These are phyloP conservation scores for Hippocampus barbouri DNA, from an alignment of 2,113 vertebrate genomes.

Conservation along the genomic window DNA sequence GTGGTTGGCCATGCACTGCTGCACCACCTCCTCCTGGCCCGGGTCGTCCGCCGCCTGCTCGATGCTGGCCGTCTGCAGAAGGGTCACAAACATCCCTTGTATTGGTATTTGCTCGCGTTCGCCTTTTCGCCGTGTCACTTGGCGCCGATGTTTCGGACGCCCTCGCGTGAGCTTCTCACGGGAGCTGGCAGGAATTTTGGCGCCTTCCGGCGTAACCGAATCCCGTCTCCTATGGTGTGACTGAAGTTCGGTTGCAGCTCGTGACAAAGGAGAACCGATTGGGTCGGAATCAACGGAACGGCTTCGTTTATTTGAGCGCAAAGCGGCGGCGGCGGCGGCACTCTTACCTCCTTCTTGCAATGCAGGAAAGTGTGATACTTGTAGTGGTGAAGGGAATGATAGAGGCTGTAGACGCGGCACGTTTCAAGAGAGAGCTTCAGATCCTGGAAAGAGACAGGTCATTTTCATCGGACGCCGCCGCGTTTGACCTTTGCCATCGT, in stretches of 20 bases:
- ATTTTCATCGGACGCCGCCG: no score
- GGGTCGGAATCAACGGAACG: neutral
- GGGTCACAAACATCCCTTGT: no score
- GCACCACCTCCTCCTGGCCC: conserved; percentile 89
- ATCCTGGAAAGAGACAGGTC: conserved; percentile 63
- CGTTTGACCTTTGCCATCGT: no score
- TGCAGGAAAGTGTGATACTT: conserved; percentile 90
- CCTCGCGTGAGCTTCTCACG: no score
- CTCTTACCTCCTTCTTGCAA: conserved; percentile 85
- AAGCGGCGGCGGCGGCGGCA: neutral
- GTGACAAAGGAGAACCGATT: neutral
- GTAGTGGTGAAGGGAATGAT: conserved; percentile 90
- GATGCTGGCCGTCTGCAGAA: conserved; percentile 79
- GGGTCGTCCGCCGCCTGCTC: conserved; percentile 83
- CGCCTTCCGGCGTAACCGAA: no score
- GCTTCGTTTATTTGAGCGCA: neutral
- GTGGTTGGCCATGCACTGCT: conserved; percentile 91
- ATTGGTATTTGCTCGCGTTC: no score
- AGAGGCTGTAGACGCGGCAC: conserved; percentile 81
- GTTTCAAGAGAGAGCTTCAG: conserved; percentile 82
- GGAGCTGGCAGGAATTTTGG: no score
- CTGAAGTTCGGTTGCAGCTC: neutral
- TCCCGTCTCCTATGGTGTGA: no score
- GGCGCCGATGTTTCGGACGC: no score
- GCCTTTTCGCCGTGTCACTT: no score